Evolutionary conservation across 2,888 invertebrate species (phyloP), one percentile per base, ranked within the genome.

Genomic region (Creontiades dilutus): DNA sequence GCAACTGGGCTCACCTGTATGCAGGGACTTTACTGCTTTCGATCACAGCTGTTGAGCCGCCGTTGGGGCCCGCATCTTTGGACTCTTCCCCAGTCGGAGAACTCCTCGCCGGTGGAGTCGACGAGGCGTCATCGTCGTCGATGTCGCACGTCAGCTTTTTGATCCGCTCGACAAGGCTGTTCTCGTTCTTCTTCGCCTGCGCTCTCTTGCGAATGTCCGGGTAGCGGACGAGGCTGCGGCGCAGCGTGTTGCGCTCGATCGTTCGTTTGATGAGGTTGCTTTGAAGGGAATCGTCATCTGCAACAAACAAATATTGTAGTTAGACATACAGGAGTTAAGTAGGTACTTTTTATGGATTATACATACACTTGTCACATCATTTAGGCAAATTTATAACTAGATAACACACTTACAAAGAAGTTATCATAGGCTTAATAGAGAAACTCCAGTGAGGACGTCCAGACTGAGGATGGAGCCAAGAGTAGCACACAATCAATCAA

Each of bases 131-230:
- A 78, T 94, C 94, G 75, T 97, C 97, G 91, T 97, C 97, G 61
- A 97, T 96, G 93, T 97, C 96, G 93, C 97, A 97, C 0, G 98
- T 98, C 84, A 98, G 94, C 92, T 96, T 96, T 81, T 97, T 96
- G 91, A 98, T 97, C 91, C 97, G 95, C 92, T 98, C 98, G 90
- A 97, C 97, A 61, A 98, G 94, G 86, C 91, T 90, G 55, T 91
- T 91, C 57, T 91, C 84, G 86, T 91, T 91, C 46, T 92, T 92
- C 90, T 92, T 93, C 93, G 82, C 92, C 93, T 91, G 93, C 93
- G 80, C 92, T 61, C 92, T 91, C 80, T 91, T 92, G 13, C 91
- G 86, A 37, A 91, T 89, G 91, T 92, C 92, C 2, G 92, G 92
- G 78, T 95, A 96, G 91, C 96, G 95, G 91, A 97, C 95, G 86